Conservation (phyloP, 1,140 invertebrate genomes). For the Drosophila teissieri region DNA sequence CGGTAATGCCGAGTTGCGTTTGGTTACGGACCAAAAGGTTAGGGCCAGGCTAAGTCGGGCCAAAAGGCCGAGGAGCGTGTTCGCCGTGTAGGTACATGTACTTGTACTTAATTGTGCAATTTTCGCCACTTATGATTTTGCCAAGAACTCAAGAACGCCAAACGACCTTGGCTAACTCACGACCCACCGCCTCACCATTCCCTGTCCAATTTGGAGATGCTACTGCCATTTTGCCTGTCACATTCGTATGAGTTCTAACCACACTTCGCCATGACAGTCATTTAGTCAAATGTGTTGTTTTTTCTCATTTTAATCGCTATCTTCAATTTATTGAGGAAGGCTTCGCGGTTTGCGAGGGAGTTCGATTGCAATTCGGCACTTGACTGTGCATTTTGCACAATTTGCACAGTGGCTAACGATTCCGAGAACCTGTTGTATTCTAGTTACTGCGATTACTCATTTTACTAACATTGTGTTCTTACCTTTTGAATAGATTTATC, state of each 20-base stretch:
- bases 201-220: constrained; percentile 39
- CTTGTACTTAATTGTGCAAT: constrained; percentile 52
- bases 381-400: constrained; percentile 21
- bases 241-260: constrained; percentile 19
- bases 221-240: constrained; percentile 41
- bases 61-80: neutral
- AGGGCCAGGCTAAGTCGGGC: constrained; percentile 12
- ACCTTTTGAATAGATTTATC: neutral
- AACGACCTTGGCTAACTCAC: constrained; percentile 48
- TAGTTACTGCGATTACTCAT: neutral
- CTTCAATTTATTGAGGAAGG: constrained; percentile 31
- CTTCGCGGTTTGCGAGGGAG: constrained; percentile 5
- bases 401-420: constrained; percentile 20
- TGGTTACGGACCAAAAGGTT: constrained; percentile 31
- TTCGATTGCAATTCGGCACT: constrained; percentile 30
- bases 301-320: neutral
- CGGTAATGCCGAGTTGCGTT: constrained; percentile 30
- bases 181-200: constrained; percentile 29
- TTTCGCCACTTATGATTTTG: constrained; percentile 41
- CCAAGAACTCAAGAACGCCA: constrained; percentile 62
- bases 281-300: constrained; percentile 2
- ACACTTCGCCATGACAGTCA: constrained; percentile 20
- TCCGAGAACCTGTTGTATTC: neutral
- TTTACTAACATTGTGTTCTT: neutral
- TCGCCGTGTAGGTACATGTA: neutral